Evolutionary conservation across 1,140 invertebrate species (phyloP).

Genomic region (Eriocheir sinensis): DNA sequence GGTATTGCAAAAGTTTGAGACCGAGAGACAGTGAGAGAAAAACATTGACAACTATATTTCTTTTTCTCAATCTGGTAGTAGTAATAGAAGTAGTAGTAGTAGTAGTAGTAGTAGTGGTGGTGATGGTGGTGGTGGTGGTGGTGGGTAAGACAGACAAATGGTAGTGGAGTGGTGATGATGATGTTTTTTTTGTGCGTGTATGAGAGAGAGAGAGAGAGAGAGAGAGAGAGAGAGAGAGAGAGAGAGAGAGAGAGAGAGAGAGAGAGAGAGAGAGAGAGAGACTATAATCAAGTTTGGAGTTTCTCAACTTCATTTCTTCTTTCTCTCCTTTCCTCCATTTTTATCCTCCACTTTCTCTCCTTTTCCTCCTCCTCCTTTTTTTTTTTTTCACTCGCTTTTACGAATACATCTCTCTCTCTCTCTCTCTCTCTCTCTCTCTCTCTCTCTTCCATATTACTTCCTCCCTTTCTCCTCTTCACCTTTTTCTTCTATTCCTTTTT

Average conservation of each 20-base stretch:
- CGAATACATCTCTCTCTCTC: too few relatives aligned
- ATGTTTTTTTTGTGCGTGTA: conserved; percentile 49
- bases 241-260: conserved; percentile 45
- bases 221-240: conserved; percentile 39
- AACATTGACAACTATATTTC: background rate
- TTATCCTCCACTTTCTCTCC: background rate
- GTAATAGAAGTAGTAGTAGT: background rate
- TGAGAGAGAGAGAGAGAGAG: conserved; percentile 4
- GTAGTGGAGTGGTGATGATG: background rate
- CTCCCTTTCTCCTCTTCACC: background rate
- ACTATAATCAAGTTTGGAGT: background rate
- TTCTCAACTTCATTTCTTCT: background rate
- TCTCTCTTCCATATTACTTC: background rate
- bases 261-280: conserved; percentile 35
- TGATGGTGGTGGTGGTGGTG: background rate
- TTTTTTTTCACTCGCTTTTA: too few relatives aligned
- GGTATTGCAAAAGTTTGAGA: background rate
- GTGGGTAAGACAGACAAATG: background rate
- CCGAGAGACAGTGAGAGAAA: background rate
- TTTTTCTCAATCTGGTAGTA: background rate
- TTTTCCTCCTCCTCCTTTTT: background rate
- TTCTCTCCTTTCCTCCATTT: background rate
- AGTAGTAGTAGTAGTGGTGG: background rate
- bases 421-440: background rate
- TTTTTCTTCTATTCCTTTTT: too few relatives aligned